Evolutionary conservation across 2,888 invertebrate species (phyloP), one percentile per base, ranked within the genome.

Genomic region (Chesias legatella): DNA sequence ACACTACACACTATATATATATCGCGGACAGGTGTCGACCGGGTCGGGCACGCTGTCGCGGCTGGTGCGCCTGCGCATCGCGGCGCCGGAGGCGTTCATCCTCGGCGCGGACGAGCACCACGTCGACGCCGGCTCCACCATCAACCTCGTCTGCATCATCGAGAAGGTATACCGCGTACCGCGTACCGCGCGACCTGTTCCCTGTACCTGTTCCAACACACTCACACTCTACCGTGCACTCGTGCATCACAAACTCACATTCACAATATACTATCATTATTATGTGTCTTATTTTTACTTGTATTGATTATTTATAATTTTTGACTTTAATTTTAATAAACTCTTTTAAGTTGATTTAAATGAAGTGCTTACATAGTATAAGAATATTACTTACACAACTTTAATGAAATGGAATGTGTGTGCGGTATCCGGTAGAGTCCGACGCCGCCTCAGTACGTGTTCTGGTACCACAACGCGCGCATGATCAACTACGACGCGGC

Each of bases 391-490:
- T n/a, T n/a, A n/a, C n/a, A n/a, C n/a, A n/a, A n/a, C n/a, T n/a
- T n/a, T n/a, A n/a, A n/a, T n/a, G n/a, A n/a, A n/a, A n/a, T n/a
- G n/a, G n/a, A n/a, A n/a, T n/a, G n/a, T n/a, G n/a, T n/a, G n/a
- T n/a, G n/a, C n/a, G n/a, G n/a, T n/a, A 34, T 26, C 22, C 81
- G 88, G n/a, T 91, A 96, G 95, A 96, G 96, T 77, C 96, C 96
- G 38, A 94, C 94, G 71, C 96, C 96, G 58, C 96, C 96, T 56
- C 96, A 96, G 86, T 97, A 96, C 90, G 96, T 97, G 73, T 96
- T 96, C 90, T 97, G 97, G 97, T 96, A 95, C 89, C 96, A 96
- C 90, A 96, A 97, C 89, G 94, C 94, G 81, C 93, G 94, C 73
- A 95, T 97, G 94, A 95, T 97, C 89, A 97, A 96, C 90, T 96